Conservation (phyloP, 1,140 invertebrate genomes). For the Meloidogyne floridensis region DNA sequence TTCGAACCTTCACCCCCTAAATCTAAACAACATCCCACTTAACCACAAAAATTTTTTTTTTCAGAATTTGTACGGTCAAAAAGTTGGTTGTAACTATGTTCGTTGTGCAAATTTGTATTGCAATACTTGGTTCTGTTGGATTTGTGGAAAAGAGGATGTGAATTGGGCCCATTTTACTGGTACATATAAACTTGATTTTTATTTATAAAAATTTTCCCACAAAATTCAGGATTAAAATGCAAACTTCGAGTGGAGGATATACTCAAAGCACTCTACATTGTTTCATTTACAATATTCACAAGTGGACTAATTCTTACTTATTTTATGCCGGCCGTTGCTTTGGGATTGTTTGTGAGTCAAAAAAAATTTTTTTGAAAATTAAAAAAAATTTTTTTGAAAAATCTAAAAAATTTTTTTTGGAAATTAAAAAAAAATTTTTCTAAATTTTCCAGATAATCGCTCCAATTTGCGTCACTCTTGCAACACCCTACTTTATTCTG, state of each 20-base stretch:
- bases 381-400: no score
- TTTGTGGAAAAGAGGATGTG: slow-evolving; percentile 30
- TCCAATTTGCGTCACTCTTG: not conserved
- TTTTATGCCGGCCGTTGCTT: not conserved
- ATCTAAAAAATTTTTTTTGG: no score
- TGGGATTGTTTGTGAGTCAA: not conserved
- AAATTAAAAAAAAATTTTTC: no score
- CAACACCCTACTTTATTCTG: not conserved
- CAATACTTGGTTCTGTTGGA: slow-evolving; percentile 43
- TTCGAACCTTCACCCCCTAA: no score
- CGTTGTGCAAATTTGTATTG: slow-evolving; percentile 41
- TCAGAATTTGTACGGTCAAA: slow-evolving; percentile 40
- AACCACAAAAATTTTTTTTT: slow-evolving; percentile 13
- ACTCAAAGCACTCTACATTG: not conserved
- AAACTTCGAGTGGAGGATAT: slow-evolving; percentile 1
- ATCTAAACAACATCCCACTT: no score
- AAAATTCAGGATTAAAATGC: not conserved
- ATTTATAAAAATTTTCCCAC: not conserved
- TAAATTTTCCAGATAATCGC: not conserved
- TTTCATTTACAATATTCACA: not conserved
- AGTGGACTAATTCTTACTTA: not conserved
- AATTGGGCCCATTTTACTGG: slow-evolving; percentile 34
- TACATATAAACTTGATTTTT: not conserved
- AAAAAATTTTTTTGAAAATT: not conserved
- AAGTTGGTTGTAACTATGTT: slow-evolving; percentile 37